These are phyloP conservation scores for Megalops cyprinoides DNA, from an alignment of 2,797 vertebrate genomes.

Conservation along the genomic window DNA sequence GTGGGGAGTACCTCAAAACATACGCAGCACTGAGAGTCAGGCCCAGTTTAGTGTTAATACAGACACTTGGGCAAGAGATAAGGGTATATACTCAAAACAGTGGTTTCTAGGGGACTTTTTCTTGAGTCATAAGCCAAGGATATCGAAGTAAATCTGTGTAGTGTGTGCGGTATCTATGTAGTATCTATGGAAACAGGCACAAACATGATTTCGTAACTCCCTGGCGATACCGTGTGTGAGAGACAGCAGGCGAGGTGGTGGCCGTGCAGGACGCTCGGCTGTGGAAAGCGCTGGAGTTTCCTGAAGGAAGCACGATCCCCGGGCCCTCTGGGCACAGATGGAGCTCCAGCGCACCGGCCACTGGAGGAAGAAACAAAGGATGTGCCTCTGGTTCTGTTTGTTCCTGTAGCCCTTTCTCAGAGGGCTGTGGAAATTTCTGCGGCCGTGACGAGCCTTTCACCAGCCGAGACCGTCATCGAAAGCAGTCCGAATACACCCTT, in stretches of 20 bases:
- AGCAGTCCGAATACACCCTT: neutral
- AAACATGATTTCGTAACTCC: too few species aligned
- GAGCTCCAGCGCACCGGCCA: slow-evolving; percentile 60
- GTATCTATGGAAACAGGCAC: too few species aligned
- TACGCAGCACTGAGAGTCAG: too few species aligned
- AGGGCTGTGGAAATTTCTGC: neutral
- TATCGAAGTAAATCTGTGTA: too few species aligned
- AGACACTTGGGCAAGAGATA: too few species aligned
- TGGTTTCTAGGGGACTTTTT: too few species aligned
- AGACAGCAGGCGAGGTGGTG: neutral
- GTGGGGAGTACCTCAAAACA: too few species aligned
- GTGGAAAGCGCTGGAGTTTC: slow-evolving; percentile 63
- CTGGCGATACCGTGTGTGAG: too few species aligned
- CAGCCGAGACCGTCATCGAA: neutral
- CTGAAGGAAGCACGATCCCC: neutral
- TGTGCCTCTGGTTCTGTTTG: slow-evolving; percentile 7
- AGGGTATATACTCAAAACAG: too few species aligned
- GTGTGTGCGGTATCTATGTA: too few species aligned
- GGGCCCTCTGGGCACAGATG: neutral
- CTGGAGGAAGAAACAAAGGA: slow-evolving; percentile 60
- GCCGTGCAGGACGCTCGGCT: slow-evolving; percentile 67
- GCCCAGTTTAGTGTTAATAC: too few species aligned
- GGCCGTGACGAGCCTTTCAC: neutral
- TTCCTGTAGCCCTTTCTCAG: slow-evolving; percentile 1
- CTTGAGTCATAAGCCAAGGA: too few species aligned